Evolutionary conservation across 2,113 vertebrate species (phyloP).

Genomic region (Hippoglossus stenolepis): DNA sequence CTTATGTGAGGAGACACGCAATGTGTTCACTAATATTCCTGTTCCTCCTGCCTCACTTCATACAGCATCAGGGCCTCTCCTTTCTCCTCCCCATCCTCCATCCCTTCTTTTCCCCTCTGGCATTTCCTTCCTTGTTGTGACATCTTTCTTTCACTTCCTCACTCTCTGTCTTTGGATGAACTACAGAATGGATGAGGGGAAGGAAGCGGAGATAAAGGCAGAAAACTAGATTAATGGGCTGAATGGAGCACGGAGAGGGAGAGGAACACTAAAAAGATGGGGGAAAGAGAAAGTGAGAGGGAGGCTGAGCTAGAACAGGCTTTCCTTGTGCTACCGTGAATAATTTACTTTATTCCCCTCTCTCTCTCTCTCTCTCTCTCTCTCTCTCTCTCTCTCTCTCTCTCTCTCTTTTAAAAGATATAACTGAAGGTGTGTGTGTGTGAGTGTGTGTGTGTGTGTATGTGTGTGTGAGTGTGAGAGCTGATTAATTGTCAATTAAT

Average conservation of each 20-base stretch:
- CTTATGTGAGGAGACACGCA: neutral
- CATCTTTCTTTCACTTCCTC: conserved; percentile 47
- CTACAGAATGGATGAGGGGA: conserved; percentile 45
- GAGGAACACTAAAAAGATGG: conserved; percentile 39
- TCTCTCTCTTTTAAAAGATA: conserved; percentile 46
- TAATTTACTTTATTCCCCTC: conserved; percentile 59
- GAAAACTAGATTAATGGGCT: conserved; percentile 68
- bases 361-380: conserved; percentile 1
- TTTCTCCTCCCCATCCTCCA: conserved; percentile 4
- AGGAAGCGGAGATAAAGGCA: conserved; percentile 68
- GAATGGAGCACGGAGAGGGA: conserved; percentile 48
- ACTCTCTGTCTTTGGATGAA: conserved; percentile 41
- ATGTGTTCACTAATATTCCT: neutral
- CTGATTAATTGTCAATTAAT: conserved; percentile 86
- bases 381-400: too few species aligned
- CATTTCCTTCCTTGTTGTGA: conserved; percentile 55
- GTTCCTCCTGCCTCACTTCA: conserved; percentile 10
- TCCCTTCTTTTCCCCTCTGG: conserved; percentile 15
- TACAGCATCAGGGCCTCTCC: conserved; percentile 13
- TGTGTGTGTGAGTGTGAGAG: conserved; percentile 9
- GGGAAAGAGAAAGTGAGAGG: conserved; percentile 32
- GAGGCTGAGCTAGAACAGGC: conserved; percentile 35
- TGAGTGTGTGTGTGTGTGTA: neutral
- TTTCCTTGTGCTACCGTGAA: conserved; percentile 56
- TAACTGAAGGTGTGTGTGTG: conserved; percentile 26